Conservation (phyloP, 2,113 vertebrate species). For the Speoplatyrhinus poulsoni region DNA sequence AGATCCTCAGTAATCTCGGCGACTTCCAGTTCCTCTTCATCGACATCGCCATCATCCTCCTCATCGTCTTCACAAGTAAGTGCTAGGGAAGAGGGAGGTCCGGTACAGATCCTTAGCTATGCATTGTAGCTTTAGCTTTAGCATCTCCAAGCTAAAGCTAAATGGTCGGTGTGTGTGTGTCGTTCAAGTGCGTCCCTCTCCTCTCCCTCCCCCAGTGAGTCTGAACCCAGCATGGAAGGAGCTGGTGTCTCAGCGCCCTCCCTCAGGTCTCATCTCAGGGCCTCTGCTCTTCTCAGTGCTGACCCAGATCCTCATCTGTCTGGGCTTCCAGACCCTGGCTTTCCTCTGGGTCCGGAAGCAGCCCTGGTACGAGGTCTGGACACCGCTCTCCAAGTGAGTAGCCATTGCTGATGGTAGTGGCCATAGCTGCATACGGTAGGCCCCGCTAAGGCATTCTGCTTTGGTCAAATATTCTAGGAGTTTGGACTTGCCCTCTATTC, state of each 20-base stretch:
- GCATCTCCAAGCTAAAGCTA: too few species aligned
- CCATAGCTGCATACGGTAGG: background rate
- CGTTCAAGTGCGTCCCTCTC: background rate
- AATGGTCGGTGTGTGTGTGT: too few species aligned
- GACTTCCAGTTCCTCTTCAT: conserved; percentile 99
- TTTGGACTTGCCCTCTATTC: too few species aligned
- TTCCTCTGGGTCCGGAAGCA: conserved; percentile 89
- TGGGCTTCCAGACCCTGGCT: conserved; percentile 87
- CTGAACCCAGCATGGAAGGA: conserved; percentile 95
- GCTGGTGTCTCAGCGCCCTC: conserved; percentile 88
- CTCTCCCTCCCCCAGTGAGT: conserved; percentile 82
- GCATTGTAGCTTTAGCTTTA: too few species aligned
- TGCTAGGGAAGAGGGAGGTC: conserved; percentile 30
- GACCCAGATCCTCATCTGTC: conserved; percentile 90
- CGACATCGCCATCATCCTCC: conserved; percentile 93
- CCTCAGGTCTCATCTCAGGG: conserved; percentile 92
- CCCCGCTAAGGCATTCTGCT: background rate
- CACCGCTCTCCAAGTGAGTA: conserved; percentile 82
- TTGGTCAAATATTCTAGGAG: background rate
- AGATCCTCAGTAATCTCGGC: conserved; percentile 95
- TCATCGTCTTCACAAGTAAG: conserved; percentile 98
- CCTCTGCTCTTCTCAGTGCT: conserved; percentile 92
- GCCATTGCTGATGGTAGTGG: too few species aligned
- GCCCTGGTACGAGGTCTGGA: conserved; percentile 86
- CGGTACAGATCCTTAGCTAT: too few species aligned